phyloP scores from a whole-genome alignment of 2,113 vertebrate genomes.

The Atlantisia rogersi region DNA sequence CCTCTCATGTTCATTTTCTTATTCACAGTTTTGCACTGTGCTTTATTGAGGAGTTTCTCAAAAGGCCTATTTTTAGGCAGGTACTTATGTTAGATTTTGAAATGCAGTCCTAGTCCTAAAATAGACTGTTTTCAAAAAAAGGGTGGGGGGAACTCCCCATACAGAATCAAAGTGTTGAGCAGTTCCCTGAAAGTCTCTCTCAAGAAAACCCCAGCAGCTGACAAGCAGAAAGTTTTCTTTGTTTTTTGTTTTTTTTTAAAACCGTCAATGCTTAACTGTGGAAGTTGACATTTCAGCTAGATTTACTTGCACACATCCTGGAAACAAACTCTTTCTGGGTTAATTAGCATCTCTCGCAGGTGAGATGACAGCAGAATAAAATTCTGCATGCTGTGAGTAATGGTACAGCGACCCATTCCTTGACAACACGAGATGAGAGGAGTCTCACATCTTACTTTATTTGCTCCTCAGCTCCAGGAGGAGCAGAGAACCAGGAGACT shows the following conservation, averaged over 20 bases:
- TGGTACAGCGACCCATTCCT: neutral
- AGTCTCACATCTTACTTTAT: neutral
- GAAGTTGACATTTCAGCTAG: neutral
- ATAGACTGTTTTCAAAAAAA: neutral
- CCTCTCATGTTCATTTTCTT: neutral
- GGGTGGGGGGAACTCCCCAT: fast-evolving
- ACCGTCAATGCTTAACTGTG: neutral
- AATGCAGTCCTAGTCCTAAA: neutral
- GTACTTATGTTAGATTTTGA: neutral
- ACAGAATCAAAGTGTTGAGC: neutral
- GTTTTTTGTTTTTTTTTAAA: neutral
- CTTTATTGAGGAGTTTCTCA: neutral
- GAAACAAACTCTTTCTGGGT: neutral
- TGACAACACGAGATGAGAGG: neutral
- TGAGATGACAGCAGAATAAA: neutral
- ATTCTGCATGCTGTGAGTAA: neutral
- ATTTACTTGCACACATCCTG: neutral
- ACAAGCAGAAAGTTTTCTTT: neutral
- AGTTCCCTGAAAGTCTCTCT: neutral
- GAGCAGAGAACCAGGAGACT: neutral
- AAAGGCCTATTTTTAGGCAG: neutral
- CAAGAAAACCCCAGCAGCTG: neutral
- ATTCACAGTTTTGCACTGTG: neutral
- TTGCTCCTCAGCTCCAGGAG: neutral
- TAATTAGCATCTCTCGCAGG: neutral